phyloP scores from a whole-genome alignment of 2,797 vertebrate species.

The Darevskia mixta region DNA sequence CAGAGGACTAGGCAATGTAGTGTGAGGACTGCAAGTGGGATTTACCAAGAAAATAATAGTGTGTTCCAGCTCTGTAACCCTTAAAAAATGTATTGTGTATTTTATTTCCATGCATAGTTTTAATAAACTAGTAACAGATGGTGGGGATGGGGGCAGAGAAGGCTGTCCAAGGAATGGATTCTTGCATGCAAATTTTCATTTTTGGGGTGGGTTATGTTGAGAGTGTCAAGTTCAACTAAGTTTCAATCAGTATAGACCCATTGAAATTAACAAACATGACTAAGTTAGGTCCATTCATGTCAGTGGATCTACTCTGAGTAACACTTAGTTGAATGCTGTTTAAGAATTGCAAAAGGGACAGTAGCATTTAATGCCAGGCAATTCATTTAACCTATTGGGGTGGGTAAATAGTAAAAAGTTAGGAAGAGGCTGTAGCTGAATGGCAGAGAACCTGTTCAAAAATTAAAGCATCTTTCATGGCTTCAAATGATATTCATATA shows the following conservation, averaged over 20 bases:
- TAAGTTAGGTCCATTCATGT: too few relatives aligned
- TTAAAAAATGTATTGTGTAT: neutral
- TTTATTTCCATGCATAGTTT: neutral
- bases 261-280: too few relatives aligned
- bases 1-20: slow-evolving; percentile 52
- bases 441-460: neutral
- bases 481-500: too few relatives aligned
- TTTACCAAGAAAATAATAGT: slow-evolving; percentile 62
- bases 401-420: neutral
- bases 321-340: too few relatives aligned
- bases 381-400: neutral
- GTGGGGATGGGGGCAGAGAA: neutral
- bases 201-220: neutral
- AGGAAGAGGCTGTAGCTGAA: neutral
- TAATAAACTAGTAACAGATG: neutral
- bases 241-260: too few relatives aligned
- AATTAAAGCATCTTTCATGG: too few relatives aligned
- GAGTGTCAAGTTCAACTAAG: too few relatives aligned
- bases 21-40: slow-evolving; percentile 48
- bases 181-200: neutral
- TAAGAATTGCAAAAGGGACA: neutral
- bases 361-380: neutral
- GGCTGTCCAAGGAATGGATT: neutral
- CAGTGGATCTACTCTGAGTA: too few relatives aligned
- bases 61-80: neutral